Evolutionary conservation across 2,888 invertebrate species (phyloP), one percentile per base, ranked within the genome.

Genomic region (Trimorus sp.): DNA sequence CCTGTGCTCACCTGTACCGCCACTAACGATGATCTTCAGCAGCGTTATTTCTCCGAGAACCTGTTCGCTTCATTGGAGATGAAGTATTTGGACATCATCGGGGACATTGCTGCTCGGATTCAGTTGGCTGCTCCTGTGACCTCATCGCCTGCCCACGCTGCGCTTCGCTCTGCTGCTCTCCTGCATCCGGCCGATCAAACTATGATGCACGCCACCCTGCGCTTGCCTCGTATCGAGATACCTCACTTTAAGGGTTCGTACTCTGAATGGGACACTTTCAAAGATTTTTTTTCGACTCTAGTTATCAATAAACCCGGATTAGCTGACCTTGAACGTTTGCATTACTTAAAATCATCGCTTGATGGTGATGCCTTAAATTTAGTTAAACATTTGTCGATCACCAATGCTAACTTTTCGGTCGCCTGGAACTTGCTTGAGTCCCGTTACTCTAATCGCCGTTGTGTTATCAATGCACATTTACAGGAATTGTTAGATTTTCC

Each of bases 361-460:
- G 7, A 16, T 5, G 59, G 42, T 7, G 16, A 42, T 0, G 59
- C 59, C 4, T 7, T 12, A 7, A 42, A 59, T 7, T 15, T 59
- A 38, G 58, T 82, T 42, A 76, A 80, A 45, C 56, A 63, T 14
- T 16, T 65, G 7, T 3, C 53, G 4, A 54, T 82, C 9, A 65
- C 80, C 4, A 75, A 53, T 0, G 73, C 45, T 40, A 63, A 84
- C 51, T 84, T 78, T 14, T 7, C 62, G 6, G 7, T 71, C 4
- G 26, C 26, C 4, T 26, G 26, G 26, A 4, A 26, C 26, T 26
- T 26, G 26, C 26, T 26, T 26, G 26, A 26, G 26, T 26, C 26
- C 1, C 26, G 4, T 26, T 26, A 26, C 4, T 26, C 26, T n/a
- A n/a, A n/a, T n/a, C n/a, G n/a, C n/a, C n/a, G n/a, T n/a, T n/a